A percentile compares a stretch with the other conserved stretches of the same genome.
These are phyloP conservation scores for Oncorhynchus nerka DNA, from an alignment of 2,113 vertebrate genomes.

Conservation along the genomic window DNA sequence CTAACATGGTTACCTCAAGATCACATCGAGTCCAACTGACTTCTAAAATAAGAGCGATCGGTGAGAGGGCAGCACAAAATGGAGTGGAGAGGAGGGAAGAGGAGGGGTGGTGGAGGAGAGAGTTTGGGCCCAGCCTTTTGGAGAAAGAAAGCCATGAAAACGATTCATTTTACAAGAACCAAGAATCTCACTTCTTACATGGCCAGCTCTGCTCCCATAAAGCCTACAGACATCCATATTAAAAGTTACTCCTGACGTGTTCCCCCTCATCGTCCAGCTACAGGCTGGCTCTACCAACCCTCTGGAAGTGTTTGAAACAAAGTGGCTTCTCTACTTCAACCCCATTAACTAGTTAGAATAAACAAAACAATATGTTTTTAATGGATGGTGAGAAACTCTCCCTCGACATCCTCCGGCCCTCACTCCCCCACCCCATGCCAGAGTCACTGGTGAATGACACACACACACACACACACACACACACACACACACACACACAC, in stretches of 20 bases:
- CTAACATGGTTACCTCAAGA: background rate
- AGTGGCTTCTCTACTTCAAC: conserved; percentile 60
- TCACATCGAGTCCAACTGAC: background rate
- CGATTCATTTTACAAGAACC: conserved; percentile 58
- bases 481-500: no score
- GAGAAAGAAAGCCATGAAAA: conserved; percentile 56
- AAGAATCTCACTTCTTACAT: conserved; percentile 56
- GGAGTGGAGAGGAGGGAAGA: background rate
- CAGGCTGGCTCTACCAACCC: conserved; percentile 43
- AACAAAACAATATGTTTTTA: conserved; percentile 72
- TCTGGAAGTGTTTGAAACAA: conserved; percentile 67
- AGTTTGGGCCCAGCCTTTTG: conserved; percentile 46
- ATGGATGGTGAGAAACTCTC: conserved; percentile 49
- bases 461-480: no score
- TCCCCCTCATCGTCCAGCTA: conserved; percentile 41
- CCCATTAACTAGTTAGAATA: conserved; percentile 71
- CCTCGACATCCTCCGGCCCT: background rate
- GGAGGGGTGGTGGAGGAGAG: conserved; percentile 23
- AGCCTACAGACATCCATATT: conserved; percentile 63
- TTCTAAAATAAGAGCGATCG: background rate
- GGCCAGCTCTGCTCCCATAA: conserved; percentile 61
- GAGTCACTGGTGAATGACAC: no score
- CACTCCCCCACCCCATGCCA: background rate
- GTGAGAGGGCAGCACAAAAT: background rate
- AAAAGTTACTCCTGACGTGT: conserved; percentile 41